These are phyloP conservation scores for Chiloscyllium plagiosum DNA, from an alignment of 2,113 vertebrate genomes.

Conservation along the genomic window DNA sequence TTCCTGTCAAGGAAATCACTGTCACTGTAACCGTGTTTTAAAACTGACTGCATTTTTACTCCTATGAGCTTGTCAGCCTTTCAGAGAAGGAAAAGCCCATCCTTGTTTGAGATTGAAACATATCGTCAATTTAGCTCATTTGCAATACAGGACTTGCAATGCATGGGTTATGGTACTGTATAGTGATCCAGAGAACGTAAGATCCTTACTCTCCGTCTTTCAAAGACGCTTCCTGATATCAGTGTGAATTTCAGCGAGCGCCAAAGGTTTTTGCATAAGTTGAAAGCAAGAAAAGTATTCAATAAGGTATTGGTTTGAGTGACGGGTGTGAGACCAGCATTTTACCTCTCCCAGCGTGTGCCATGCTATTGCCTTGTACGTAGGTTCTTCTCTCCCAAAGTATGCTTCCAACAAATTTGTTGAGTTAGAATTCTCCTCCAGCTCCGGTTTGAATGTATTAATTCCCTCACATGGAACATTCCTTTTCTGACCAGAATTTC, in stretches of 20 bases:
- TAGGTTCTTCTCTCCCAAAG: neutral
- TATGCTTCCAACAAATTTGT: neutral
- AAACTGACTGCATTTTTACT: neutral
- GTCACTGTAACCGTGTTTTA: neutral
- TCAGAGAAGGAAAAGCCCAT: neutral
- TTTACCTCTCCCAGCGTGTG: no score
- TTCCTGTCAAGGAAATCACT: neutral
- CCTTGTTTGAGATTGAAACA: neutral
- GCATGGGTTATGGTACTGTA: neutral
- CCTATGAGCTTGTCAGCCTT: neutral
- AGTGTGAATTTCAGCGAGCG: neutral
- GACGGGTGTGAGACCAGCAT: neutral
- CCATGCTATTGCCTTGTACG: no score
- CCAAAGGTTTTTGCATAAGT: neutral
- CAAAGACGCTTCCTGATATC: neutral
- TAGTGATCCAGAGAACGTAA: neutral
- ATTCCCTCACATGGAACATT: neutral
- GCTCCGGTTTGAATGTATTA: neutral
- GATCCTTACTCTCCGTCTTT: neutral
- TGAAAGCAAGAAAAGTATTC: neutral
- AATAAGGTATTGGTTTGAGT: neutral
- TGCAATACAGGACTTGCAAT: neutral
- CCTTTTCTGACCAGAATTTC: neutral
- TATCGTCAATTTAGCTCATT: neutral
- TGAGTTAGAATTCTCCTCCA: neutral